Evolutionary conservation across 2,113 vertebrate species (phyloP), one percentile per base, ranked within the genome.

Genomic region (Paramormyrops kingsleyae): DNA sequence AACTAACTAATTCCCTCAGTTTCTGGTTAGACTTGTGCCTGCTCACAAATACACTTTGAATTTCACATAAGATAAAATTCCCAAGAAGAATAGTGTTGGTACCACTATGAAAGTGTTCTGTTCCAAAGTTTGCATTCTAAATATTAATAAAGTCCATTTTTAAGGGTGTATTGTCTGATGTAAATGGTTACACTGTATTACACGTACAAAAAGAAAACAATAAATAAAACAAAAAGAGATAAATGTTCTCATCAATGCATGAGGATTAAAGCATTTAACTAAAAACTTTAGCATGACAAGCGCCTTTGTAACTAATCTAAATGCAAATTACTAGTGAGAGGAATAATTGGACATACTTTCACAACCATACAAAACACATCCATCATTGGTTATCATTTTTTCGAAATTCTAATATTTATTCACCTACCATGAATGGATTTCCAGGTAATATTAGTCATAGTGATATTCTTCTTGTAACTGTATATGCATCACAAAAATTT

Each of bases 271-370:
- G 44, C 83, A 84, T 84, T 84, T 84, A 84, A 47, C 83, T 46
- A 46, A 84, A 44, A 84, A 47, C 44, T 84, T 84, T 84, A 84
- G 83, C 83, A 84, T 84, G 83, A 84, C 83, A 47, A 84, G 83
- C 24, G 21, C 83, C 21, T 84, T 84, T 84, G 83, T 46, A 84
- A 84, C 42, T 84, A 84, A 84, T 84, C 83, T 84, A 84, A 84
- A 84, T 84, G 83, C 83, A 84, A 84, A 84, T 84, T 47, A 47
- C 39, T 46, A 47, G 44, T 84, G 39, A 84, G 83, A 47, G 39
- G 83, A 47, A 84, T 84, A 84, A 84, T 84, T 84, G 83, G 83
- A 84, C 24, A 84, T 84, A 84, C 44, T 84, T 84, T 44, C 77
- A 83, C 77, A 44, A 19, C 39, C 77, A 42, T 21, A 24, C 39